Conservation (phyloP, 2,888 invertebrate genomes). For the Chymomyza procnemis region DNA sequence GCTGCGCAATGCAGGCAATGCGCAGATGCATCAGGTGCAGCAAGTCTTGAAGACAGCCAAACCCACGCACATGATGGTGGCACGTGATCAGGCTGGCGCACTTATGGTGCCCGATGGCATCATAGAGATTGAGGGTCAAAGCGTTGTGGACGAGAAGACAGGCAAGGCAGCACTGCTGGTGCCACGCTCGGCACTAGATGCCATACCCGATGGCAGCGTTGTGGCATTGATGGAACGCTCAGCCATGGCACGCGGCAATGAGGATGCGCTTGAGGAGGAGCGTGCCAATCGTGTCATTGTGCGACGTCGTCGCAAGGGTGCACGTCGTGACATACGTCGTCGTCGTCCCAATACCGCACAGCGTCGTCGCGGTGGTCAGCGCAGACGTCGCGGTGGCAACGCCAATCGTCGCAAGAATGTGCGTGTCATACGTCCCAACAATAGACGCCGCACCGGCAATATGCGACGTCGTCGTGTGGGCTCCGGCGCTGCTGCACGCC, state of each 20-base stretch:
- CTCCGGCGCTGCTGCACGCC: background rate
- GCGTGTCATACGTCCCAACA: constrained; percentile 33
- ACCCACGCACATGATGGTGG: constrained; percentile 64
- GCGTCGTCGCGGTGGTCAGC: constrained; percentile 39
- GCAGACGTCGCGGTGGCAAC: constrained; percentile 45
- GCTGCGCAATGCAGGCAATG: background rate
- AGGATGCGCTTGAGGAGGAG: constrained; percentile 50
- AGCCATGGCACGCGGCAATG: constrained; percentile 13
- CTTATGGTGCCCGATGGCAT: constrained; percentile 73
- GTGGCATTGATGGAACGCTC: constrained; percentile 71
- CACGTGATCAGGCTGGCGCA: constrained; percentile 69
- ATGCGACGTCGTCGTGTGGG: constrained; percentile 30
- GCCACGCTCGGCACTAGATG: constrained; percentile 70
- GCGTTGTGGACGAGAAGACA: constrained; percentile 70
- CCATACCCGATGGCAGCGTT: constrained; percentile 74
- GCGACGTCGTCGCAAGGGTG: constrained; percentile 58
- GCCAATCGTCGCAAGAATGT: constrained; percentile 28
- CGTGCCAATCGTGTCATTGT: constrained; percentile 72
- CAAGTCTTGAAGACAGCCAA: constrained; percentile 54
- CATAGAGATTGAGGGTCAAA: constrained; percentile 73
- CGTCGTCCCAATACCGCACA: constrained; percentile 29
- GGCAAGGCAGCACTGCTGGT: constrained; percentile 70
- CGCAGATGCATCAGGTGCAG: constrained; percentile 22
- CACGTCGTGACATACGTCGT: constrained; percentile 52
- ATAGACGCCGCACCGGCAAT: constrained; percentile 37